These are phyloP conservation scores for Protomyctophum bolini DNA, from an alignment of 2,113 vertebrate species.

Conservation along the genomic window DNA sequence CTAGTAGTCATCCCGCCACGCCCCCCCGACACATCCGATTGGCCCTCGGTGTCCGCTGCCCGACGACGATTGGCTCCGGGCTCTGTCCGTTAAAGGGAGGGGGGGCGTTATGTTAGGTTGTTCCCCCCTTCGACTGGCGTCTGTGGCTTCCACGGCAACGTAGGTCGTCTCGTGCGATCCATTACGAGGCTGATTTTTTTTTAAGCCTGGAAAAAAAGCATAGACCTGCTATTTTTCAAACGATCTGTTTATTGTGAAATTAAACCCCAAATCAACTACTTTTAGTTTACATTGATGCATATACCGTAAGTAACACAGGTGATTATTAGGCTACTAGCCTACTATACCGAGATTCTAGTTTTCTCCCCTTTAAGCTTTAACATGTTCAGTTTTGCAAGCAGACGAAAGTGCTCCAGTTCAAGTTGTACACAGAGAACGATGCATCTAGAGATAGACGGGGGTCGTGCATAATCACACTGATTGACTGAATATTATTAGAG, in stretches of 20 bases:
- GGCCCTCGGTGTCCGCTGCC: constrained; percentile 9
- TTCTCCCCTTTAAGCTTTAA: too few relatives aligned
- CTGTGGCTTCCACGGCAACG: constrained; percentile 79
- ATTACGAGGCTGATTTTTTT: too few relatives aligned
- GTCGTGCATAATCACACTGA: background rate
- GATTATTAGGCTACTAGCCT: background rate
- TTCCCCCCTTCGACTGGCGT: constrained; percentile 61
- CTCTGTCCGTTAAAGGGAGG: constrained; percentile 49
- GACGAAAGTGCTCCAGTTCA: too few relatives aligned
- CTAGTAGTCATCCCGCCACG: constrained; percentile 61
- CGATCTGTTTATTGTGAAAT: background rate
- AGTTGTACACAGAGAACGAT: too few relatives aligned
- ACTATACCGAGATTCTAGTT: background rate
- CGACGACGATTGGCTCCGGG: constrained; percentile 61
- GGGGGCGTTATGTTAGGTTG: constrained; percentile 57
- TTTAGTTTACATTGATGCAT: background rate
- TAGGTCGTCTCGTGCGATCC: constrained; percentile 27
- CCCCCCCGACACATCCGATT: constrained; percentile 44
- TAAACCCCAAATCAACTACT: background rate
- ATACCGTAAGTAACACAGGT: background rate
- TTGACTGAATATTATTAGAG: constrained; percentile 1
- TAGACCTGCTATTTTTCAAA: too few relatives aligned
- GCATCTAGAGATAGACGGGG: too few relatives aligned
- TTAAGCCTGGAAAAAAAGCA: too few relatives aligned
- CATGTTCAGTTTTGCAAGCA: too few relatives aligned